These are phyloP conservation scores for Lipophrys pholis DNA, from an alignment of 2,113 vertebrate species.

Conservation along the genomic window DNA sequence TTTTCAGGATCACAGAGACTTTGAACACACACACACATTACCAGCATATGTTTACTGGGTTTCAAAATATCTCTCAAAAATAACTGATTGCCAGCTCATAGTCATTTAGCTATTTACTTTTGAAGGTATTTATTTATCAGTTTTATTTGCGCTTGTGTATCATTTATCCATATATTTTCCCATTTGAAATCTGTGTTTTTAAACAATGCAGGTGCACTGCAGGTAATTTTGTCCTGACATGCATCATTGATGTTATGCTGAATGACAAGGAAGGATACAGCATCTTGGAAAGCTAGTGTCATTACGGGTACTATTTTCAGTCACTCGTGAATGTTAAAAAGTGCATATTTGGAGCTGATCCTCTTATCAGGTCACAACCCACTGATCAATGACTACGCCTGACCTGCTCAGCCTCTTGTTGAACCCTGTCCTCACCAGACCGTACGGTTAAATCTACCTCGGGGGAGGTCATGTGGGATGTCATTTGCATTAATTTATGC, in stretches of 20 bases:
- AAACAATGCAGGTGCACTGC: too few species aligned
- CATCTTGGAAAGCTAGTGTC: too few species aligned
- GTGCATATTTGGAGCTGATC: conserved; percentile 22
- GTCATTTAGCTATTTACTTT: too few species aligned
- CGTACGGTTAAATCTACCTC: conserved; percentile 62
- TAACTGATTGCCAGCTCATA: neutral
- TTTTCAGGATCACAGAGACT: neutral
- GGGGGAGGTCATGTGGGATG: conserved; percentile 55
- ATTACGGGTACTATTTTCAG: neutral
- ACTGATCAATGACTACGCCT: conserved; percentile 51
- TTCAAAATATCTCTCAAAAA: conserved; percentile 1
- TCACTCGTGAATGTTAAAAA: neutral
- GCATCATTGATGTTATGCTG: too few species aligned
- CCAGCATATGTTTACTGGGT: neutral
- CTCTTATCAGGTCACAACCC: conserved; percentile 22
- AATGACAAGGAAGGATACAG: too few species aligned
- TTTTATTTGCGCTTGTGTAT: too few species aligned
- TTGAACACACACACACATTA: neutral
- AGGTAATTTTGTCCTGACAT: too few species aligned
- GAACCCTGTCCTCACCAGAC: conserved; percentile 73
- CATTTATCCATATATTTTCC: too few species aligned
- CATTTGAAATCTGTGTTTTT: too few species aligned
- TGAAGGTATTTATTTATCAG: too few species aligned
- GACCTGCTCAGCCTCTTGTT: conserved; percentile 55
- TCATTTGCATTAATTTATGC: conserved; percentile 83